Evolutionary conservation across 2,113 vertebrate genomes (phyloP).

Genomic region (Tauraco erythrolophus): DNA sequence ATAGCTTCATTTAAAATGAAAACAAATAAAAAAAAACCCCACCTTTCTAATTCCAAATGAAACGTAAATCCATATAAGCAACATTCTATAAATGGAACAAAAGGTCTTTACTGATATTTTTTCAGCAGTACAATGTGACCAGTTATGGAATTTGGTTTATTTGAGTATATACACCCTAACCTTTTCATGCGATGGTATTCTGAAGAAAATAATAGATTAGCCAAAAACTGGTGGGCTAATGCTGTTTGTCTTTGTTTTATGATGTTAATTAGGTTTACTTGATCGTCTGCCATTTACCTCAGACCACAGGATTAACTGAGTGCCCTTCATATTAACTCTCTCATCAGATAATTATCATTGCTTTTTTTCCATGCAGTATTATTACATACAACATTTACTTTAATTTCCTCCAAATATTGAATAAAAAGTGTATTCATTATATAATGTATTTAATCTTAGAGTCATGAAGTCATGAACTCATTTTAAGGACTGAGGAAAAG

Average conservation of each 20-base stretch:
- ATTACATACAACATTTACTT: conserved; percentile 27
- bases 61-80: neutral
- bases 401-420: neutral
- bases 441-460: conserved; percentile 41
- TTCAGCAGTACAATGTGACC: neutral
- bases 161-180: neutral
- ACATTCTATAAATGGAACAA: neutral
- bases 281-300: conserved; percentile 48
- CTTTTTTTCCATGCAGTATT: conserved; percentile 25
- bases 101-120: neutral
- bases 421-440: conserved; percentile 57
- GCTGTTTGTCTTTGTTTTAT: conserved; percentile 35
- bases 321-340: conserved; percentile 8
- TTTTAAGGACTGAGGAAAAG: conserved; percentile 55
- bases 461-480: conserved; percentile 51
- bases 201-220: conserved; percentile 4
- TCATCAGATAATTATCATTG: conserved; percentile 34
- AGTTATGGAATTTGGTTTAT: neutral
- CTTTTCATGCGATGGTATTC: neutral
- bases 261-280: conserved; percentile 13
- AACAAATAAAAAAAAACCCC: neutral
- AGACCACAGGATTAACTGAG: conserved; percentile 32
- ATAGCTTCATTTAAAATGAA: neutral
- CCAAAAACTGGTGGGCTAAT: neutral
- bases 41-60: neutral